Base-by-base conservation (phyloP, 2,888 invertebrate species). In the Erebia aethiops region DNA sequence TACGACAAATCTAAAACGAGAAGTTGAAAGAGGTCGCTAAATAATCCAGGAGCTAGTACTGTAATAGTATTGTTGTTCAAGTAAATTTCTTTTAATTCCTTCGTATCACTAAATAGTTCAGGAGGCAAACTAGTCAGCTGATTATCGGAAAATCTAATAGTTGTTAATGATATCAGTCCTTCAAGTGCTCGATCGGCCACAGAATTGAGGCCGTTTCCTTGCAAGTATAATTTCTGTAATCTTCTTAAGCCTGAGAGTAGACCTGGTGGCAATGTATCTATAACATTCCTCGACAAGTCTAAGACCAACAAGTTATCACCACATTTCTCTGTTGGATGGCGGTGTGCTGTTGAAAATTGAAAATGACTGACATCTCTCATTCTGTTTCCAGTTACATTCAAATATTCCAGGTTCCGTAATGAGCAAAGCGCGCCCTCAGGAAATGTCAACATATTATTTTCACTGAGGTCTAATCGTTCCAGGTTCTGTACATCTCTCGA, bases 61-160 rank as follows among this genome's bases (percentile, higher is more conserved):
- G 96, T 96, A 72, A 98, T 95, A 52, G 96, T 96, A 87, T 98
- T 98, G 85, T 97, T 97, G 82, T 96, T 96, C 70, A 97, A 89
- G 86, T 97, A 96, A 82, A 97, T 95, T 89, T 97, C 97, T 86
- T 96, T 96, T 60, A 97, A 92, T 76, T 96, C 96, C 79, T 96
- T 94, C 52, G 96, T 95, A 82, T 97, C 97, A 80, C 96, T 94
- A 85, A 98, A 97, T 69, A 98, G 91, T 85, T 97, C 97, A 2
- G 97, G 96, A 26, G 98, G 97, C 75, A 98, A 93, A 83, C 96
- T 96, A 73, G 95, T 95, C 76, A 98, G 94, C 78, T 96, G 95
- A 88, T 98, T 98, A 86, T 97, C 96, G 67, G 97, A 96, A 71
- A 98, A 94, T 86, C 97, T 95, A 71, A 98, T 91, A 67, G 96